phyloP scores from a whole-genome alignment of 2,888 invertebrate genomes.

The Onchidella celtica region DNA sequence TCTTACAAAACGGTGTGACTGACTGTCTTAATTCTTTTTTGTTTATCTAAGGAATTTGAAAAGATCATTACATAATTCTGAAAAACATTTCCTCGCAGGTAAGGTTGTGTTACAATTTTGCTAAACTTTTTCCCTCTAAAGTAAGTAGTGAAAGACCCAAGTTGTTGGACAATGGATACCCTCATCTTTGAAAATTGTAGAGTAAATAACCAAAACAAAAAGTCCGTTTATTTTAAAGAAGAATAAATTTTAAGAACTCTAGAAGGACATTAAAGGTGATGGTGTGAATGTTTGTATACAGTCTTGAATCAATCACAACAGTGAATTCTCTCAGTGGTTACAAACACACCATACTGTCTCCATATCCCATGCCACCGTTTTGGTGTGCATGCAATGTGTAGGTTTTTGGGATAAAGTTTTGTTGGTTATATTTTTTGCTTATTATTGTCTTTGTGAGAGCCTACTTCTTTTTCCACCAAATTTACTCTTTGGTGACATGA shows the following conservation, averaged over 20 bases:
- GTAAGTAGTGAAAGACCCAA: background rate
- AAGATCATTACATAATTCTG: background rate
- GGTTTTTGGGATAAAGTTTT: slow-evolving; percentile 20
- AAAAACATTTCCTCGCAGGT: too few species aligned
- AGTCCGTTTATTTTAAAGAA: too few species aligned
- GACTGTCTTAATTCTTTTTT: slow-evolving; percentile 38
- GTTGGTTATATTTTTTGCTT: background rate
- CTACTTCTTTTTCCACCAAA: background rate
- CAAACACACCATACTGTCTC: too few species aligned
- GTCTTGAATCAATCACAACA: too few species aligned
- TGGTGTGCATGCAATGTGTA: slow-evolving; percentile 21
- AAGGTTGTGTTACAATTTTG: background rate
- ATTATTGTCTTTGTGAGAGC: slow-evolving; percentile 2
- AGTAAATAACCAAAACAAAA: too few species aligned
- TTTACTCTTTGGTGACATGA: too few species aligned
- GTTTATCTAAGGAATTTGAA: background rate
- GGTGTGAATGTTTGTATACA: too few species aligned
- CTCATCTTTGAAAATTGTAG: too few species aligned
- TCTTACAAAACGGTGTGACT: slow-evolving; percentile 49
- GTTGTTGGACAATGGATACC: too few species aligned
- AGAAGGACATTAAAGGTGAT: too few species aligned
- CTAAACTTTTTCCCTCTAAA: background rate
- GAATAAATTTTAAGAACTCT: too few species aligned
- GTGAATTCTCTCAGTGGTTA: too few species aligned
- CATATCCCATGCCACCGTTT: slow-evolving; percentile 13